Conservation (phyloP, 2,888 invertebrate species). For the Coenonympha glycerion region DNA sequence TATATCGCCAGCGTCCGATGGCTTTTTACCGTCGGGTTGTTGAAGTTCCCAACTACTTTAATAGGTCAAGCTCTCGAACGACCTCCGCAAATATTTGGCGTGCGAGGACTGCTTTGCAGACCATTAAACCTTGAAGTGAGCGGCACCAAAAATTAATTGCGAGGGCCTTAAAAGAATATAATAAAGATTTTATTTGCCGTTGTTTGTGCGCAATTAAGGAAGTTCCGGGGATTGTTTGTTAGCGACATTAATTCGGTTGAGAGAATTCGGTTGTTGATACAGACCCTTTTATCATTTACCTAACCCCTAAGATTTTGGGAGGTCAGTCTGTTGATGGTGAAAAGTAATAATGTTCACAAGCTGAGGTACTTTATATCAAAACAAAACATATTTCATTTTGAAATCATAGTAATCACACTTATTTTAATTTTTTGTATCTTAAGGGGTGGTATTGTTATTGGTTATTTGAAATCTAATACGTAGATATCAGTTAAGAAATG, state of each 20-base stretch:
- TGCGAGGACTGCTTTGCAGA: slow-evolving; percentile 7
- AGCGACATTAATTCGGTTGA: slow-evolving; percentile 2
- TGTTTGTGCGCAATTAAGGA: slow-evolving; percentile 22
- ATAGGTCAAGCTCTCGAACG: slow-evolving; percentile 21
- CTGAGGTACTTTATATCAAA: background rate
- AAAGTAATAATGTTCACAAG: background rate
- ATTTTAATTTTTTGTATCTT: no score
- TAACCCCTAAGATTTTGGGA: background rate
- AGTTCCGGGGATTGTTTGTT: slow-evolving; percentile 16
- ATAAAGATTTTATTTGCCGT: slow-evolving; percentile 23
- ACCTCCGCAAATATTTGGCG: slow-evolving; percentile 11
- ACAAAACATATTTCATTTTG: background rate
- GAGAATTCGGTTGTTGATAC: background rate
- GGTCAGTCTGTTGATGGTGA: background rate
- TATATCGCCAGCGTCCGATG: background rate
- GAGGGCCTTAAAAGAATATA: slow-evolving; percentile 23
- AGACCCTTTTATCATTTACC: background rate
- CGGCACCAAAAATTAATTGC: slow-evolving; percentile 23
- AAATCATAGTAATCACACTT: background rate
- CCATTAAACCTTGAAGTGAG: slow-evolving; percentile 11
- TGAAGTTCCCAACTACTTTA: slow-evolving; percentile 9
- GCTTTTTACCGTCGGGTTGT: background rate
- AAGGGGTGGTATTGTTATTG: no score
- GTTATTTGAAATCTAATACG: no score
- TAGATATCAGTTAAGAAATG: no score